phyloP scores from a whole-genome alignment of 2,113 vertebrate genomes.

The Grus americana region DNA sequence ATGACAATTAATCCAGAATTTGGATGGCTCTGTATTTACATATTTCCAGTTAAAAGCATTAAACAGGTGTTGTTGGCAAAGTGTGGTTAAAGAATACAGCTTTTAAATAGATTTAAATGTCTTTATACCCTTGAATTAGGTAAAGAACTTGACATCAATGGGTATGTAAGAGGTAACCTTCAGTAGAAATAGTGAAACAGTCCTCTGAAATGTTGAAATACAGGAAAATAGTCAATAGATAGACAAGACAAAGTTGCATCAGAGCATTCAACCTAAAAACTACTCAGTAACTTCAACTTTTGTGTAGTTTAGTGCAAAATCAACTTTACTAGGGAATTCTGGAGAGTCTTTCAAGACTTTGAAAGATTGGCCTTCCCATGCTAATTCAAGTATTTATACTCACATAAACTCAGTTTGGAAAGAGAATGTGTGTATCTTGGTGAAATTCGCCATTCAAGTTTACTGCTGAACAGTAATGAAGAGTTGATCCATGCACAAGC shows the following conservation, averaged over 20 bases:
- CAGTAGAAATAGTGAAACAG: not conserved
- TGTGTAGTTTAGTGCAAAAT: not conserved
- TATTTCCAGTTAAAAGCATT: not conserved
- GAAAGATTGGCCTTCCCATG: not conserved
- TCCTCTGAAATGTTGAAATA: not conserved
- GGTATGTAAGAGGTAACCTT: not conserved
- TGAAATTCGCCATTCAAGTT: not conserved
- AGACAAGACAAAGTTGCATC: not conserved
- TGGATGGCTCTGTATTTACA: not conserved
- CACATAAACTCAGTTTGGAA: not conserved
- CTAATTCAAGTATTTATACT: not conserved
- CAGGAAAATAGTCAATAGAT: not conserved
- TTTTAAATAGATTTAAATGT: not conserved
- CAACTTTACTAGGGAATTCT: not conserved
- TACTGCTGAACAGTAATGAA: not conserved
- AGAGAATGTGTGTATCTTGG: not conserved
- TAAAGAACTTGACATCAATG: not conserved
- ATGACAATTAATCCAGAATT: not conserved
- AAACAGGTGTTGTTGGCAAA: not conserved
- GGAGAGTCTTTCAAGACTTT: not conserved
- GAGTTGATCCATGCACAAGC: not conserved
- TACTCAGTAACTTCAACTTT: not conserved
- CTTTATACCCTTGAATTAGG: not conserved
- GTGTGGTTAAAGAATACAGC: not conserved
- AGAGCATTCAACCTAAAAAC: not conserved